A percentile compares a stretch with the other conserved stretches of the same genome.
Evolutionary conservation across 2,113 vertebrate species (phyloP).

Genomic region (Aramus guarauna): DNA sequence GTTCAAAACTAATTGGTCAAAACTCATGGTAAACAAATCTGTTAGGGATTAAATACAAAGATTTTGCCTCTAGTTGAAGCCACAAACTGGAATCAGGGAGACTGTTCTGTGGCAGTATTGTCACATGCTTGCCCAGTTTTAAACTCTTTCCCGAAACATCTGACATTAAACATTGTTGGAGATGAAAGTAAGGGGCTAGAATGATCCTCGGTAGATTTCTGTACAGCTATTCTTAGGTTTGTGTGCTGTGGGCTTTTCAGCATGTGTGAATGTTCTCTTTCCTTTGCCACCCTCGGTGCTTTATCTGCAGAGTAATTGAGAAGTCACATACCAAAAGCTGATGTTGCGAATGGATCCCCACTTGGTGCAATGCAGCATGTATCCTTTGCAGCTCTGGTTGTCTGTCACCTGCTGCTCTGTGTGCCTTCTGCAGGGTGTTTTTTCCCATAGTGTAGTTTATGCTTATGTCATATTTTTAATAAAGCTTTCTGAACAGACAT

Average conservation of each 20-base stretch:
- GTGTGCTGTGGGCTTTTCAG: not conserved
- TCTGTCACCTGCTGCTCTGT: not conserved
- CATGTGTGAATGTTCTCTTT: not conserved
- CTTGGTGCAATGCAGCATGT: not conserved
- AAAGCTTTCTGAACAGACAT: not conserved
- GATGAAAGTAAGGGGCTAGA: not conserved
- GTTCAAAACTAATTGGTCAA: not conserved
- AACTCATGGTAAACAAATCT: not conserved
- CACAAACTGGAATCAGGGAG: not conserved
- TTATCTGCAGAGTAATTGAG: not conserved
- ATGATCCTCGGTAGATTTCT: not conserved
- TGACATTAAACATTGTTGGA: not conserved
- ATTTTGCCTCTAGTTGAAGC: not conserved
- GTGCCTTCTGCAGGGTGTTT: not conserved
- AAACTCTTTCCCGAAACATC: not conserved
- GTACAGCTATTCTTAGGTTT: not conserved
- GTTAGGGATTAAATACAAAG: not conserved
- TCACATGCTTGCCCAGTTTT: not conserved
- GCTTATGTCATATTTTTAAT: not conserved
- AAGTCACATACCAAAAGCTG: not conserved
- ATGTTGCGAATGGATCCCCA: not conserved
- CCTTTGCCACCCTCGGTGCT: accelerated
- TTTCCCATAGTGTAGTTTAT: not conserved
- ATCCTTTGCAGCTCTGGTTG: not conserved
- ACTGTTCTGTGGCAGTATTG: not conserved